Conservation (phyloP, 2,888 invertebrate species). For the Julus scandinavius region DNA sequence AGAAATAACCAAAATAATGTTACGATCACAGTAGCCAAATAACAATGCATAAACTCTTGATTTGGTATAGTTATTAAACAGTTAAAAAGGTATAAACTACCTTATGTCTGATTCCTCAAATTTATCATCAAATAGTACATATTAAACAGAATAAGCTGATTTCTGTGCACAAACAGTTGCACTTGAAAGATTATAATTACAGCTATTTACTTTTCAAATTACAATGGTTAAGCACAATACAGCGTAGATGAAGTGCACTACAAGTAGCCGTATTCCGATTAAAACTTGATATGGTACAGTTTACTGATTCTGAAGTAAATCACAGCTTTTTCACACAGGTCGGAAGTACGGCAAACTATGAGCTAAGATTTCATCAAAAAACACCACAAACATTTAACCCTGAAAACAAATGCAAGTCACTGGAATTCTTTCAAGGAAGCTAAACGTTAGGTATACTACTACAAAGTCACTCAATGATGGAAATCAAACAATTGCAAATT, state of each 20-base stretch:
- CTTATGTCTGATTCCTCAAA: neutral
- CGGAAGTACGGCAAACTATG: neutral
- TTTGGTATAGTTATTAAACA: no score
- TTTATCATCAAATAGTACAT: no score
- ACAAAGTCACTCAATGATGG: slow-evolving; percentile 46
- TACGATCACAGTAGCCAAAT: neutral
- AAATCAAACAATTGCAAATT: slow-evolving; percentile 16
- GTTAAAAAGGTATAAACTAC: neutral
- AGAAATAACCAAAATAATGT: neutral
- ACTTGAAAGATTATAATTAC: no score
- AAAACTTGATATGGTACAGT: neutral
- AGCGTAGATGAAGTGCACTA: neutral
- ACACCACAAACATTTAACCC: slow-evolving; percentile 51
- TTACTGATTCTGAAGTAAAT: neutral
- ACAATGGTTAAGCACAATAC: neutral
- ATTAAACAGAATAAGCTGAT: no score
- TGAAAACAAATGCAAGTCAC: slow-evolving; percentile 55
- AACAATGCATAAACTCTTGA: neutral
- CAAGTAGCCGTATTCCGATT: neutral
- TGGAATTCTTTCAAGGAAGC: slow-evolving; percentile 48
- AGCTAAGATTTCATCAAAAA: neutral
- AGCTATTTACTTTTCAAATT: neutral
- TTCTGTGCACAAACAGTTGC: no score
- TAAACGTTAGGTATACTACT: slow-evolving; percentile 40
- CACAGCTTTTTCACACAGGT: neutral